Evolutionary conservation across 1,140 invertebrate species (phyloP).

Genomic region (Pararge aegeria): DNA sequence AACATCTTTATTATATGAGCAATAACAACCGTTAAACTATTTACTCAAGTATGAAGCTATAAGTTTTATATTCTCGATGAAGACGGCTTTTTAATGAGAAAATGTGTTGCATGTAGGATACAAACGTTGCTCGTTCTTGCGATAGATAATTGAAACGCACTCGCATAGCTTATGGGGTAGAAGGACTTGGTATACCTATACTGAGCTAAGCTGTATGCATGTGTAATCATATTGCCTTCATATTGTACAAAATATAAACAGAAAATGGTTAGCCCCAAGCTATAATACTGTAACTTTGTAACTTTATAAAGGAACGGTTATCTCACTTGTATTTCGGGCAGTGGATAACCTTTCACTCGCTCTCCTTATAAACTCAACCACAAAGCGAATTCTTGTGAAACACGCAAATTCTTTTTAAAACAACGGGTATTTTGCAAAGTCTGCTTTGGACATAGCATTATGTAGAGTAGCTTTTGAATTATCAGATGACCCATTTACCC

Average conservation of each 20-base stretch:
- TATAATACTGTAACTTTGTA: conserved; percentile 16
- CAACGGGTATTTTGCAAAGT: conserved; percentile 15
- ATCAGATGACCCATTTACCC: background rate
- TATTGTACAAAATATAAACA: background rate
- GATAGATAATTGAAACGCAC: too few species aligned
- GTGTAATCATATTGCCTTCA: too few species aligned
- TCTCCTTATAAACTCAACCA: conserved; percentile 21
- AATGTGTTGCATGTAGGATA: too few species aligned
- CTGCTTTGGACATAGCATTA: conserved; percentile 4
- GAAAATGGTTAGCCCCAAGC: background rate
- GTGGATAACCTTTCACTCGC: conserved; percentile 4
- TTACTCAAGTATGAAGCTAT: too few species aligned
- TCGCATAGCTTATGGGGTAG: too few species aligned
- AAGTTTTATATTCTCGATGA: too few species aligned
- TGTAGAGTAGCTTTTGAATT: background rate
- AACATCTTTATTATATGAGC: too few species aligned
- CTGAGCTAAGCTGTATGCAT: too few species aligned
- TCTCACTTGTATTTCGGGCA: conserved; percentile 3
- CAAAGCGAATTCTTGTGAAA: conserved; percentile 27
- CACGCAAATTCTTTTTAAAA: conserved; percentile 24
- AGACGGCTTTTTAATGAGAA: too few species aligned
- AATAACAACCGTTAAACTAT: too few species aligned
- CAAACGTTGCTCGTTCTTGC: too few species aligned
- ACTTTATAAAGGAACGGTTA: conserved; percentile 27
- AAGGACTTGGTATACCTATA: too few species aligned